These are phyloP conservation scores for Toxotes lorentzi DNA, from an alignment of 2,797 vertebrate genomes.

Conservation along the genomic window DNA sequence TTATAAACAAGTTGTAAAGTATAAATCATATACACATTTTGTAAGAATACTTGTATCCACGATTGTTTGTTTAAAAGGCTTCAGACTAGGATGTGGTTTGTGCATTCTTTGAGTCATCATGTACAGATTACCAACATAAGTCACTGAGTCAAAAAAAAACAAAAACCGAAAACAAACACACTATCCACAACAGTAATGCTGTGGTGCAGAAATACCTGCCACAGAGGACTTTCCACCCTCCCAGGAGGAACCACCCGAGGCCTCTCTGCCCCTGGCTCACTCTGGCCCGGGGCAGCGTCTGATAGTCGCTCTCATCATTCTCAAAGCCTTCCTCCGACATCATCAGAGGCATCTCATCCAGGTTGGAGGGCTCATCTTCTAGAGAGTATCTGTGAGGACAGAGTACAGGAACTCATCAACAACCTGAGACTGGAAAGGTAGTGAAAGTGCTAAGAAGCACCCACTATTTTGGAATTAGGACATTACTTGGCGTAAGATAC, in stretches of 20 bases:
- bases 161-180: too few species aligned
- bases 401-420: conserved; percentile 2
- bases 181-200: neutral
- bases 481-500: neutral
- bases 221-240: conserved; percentile 94
- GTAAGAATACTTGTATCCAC: neutral
- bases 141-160: neutral
- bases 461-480: neutral
- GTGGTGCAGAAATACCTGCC: conserved; percentile 85
- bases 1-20: neutral
- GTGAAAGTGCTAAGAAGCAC: neutral
- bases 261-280: conserved; percentile 86
- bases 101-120: neutral
- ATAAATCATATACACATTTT: neutral
- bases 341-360: conserved; percentile 99
- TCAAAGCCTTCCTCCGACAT: conserved; percentile 99
- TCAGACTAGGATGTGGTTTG: neutral
- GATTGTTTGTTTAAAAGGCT: neutral
- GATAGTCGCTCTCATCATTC: conserved; percentile 97
- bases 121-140: neutral
- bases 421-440: neutral
- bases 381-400: conserved; percentile 88
- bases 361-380: conserved; percentile 94
- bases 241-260: conserved; percentile 92
- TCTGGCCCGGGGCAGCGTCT: conserved; percentile 93